phyloP scores from a whole-genome alignment of 1,140 invertebrate species.

The Cyclargus thomasi region DNA sequence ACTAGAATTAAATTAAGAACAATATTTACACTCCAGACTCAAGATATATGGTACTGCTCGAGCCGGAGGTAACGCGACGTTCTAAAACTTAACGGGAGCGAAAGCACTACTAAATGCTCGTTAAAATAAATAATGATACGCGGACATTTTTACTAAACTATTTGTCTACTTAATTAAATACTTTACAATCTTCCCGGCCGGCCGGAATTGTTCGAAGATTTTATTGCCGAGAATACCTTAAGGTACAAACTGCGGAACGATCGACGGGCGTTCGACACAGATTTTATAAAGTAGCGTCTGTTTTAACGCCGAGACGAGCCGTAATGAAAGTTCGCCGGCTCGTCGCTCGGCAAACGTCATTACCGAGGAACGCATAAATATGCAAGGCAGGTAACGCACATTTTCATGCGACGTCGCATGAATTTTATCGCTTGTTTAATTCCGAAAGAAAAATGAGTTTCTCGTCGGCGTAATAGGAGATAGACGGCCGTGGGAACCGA shows the following conservation, averaged over 20 bases:
- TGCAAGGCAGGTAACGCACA: conserved; percentile 74
- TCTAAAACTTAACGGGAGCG: conserved; percentile 34
- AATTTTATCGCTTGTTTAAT: conserved; percentile 75
- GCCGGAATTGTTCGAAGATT: background rate
- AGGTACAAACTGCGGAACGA: conserved; percentile 44
- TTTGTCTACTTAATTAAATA: conserved; percentile 8
- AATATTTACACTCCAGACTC: conserved; percentile 63
- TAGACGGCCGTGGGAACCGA: conserved; percentile 61
- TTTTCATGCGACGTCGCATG: conserved; percentile 74
- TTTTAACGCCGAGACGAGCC: conserved; percentile 54
- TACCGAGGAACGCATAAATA: conserved; percentile 71
- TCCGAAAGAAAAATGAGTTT: conserved; percentile 68
- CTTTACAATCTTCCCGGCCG: background rate
- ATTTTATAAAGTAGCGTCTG: conserved; percentile 61
- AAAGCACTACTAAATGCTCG: conserved; percentile 23
- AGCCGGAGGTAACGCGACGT: conserved; percentile 58
- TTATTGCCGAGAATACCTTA: conserved; percentile 5
- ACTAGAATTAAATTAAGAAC: conserved; percentile 75
- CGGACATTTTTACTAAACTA: conserved; percentile 1
- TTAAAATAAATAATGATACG: conserved; percentile 18
- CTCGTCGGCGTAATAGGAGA: conserved; percentile 60
- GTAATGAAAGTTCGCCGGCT: conserved; percentile 65
- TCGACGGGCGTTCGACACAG: conserved; percentile 62
- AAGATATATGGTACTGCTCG: conserved; percentile 68
- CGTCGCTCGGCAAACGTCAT: conserved; percentile 70